These are phyloP conservation scores for Anomalospiza imberbis DNA, from an alignment of 2,797 vertebrate genomes.

Conservation along the genomic window DNA sequence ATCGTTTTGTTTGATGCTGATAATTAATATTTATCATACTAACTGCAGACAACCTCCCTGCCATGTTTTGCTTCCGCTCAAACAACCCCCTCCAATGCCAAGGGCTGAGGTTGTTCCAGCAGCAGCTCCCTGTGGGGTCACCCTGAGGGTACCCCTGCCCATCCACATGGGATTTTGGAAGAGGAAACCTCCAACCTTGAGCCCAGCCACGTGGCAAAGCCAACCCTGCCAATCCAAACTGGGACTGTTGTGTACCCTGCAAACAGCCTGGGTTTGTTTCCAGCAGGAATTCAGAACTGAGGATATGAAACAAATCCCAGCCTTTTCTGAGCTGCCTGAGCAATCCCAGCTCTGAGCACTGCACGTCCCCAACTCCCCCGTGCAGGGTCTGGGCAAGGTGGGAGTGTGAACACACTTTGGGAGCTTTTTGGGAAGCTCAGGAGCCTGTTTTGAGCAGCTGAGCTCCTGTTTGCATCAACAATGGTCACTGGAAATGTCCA, in stretches of 20 bases:
- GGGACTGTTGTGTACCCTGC: background rate
- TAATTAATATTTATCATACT: background rate
- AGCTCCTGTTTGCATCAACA: background rate
- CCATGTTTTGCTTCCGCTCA: background rate
- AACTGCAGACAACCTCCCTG: background rate
- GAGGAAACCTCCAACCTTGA: background rate
- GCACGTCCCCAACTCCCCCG: rapidly evolving
- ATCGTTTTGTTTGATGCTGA: background rate
- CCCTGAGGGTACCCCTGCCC: background rate
- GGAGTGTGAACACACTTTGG: background rate
- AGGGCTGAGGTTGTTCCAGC: background rate
- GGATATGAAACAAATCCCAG: rapidly evolving
- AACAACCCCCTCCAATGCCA: background rate
- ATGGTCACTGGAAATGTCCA: background rate
- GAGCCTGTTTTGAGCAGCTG: background rate
- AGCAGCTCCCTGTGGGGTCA: background rate
- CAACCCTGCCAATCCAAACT: background rate
- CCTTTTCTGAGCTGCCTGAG: background rate
- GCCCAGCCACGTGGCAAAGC: background rate
- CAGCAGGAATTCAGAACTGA: background rate
- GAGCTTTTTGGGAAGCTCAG: background rate
- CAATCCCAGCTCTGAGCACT: background rate
- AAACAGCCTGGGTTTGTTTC: background rate
- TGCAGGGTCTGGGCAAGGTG: background rate
- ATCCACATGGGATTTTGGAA: background rate